These are phyloP conservation scores for Carcina quercana DNA, from an alignment of 2,888 invertebrate species.

Conservation along the genomic window DNA sequence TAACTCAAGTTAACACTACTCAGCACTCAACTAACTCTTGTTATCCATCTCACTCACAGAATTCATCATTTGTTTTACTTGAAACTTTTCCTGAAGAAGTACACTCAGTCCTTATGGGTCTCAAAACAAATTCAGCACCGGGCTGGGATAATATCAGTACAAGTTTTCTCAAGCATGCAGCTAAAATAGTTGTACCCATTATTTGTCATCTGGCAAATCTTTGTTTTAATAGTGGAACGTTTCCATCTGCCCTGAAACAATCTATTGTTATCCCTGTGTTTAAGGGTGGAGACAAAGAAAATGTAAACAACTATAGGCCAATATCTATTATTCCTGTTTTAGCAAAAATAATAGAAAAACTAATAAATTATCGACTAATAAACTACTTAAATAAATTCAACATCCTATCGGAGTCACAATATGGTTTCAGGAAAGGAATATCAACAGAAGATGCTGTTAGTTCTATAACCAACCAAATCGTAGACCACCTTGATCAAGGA, in stretches of 20 bases:
- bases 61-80: no score
- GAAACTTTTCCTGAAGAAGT: no score
- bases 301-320: constrained; percentile 4
- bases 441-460: constrained; percentile 5
- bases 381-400: constrained; percentile 2
- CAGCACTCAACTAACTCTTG: no score
- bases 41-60: no score
- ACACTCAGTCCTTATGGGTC: no score
- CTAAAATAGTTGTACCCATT: neutral
- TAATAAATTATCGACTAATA: constrained; percentile 2
- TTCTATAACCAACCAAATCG: neutral
- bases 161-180: constrained; percentile 1
- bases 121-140: no score
- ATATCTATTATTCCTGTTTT: constrained; percentile 3
- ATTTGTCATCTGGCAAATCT: neutral
- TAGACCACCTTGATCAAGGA: constrained; percentile 1
- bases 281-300: constrained; percentile 4
- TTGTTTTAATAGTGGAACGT: neutral
- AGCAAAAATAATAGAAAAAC: constrained; percentile 6
- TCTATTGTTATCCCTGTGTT: neutral
- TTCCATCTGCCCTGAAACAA: neutral
- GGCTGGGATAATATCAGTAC: constrained; percentile 2
- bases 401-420: constrained; percentile 2
- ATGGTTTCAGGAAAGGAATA: constrained; percentile 6
- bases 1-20: no score